phyloP scores from a whole-genome alignment of 2,113 vertebrate species.

The Paramisgurnus dabryanus region DNA sequence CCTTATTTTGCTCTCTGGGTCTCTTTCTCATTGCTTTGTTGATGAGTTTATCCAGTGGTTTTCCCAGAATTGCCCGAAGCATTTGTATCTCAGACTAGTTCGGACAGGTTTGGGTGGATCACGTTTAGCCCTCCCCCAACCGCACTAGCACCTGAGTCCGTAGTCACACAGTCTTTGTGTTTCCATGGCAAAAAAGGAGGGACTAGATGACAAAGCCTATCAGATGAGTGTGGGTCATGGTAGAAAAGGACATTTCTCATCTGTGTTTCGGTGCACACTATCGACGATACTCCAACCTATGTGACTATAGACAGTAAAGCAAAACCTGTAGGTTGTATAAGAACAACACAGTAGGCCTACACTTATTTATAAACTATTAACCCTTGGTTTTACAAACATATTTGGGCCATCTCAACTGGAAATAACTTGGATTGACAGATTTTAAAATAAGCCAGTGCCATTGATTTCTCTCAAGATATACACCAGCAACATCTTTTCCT shows the following conservation, averaged over 20 bases:
- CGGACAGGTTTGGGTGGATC: slow-evolving; percentile 64
- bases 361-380: no score
- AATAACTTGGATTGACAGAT: no score
- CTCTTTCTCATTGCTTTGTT: slow-evolving; percentile 25
- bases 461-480: no score
- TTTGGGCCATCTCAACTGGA: no score
- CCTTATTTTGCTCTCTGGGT: neutral
- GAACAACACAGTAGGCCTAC: no score
- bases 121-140: slow-evolving; percentile 44
- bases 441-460: no score
- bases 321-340: no score
- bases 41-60: neutral
- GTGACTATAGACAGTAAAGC: no score
- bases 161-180: slow-evolving; percentile 39
- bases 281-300: slow-evolving; percentile 16
- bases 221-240: neutral
- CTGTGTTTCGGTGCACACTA: neutral
- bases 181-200: slow-evolving; percentile 53
- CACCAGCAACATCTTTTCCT: no score
- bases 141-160: slow-evolving; percentile 46
- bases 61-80: slow-evolving; percentile 54
- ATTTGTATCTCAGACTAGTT: slow-evolving; percentile 62
- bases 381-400: no score
- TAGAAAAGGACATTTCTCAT: neutral
- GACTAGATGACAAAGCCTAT: slow-evolving; percentile 53